These are phyloP conservation scores for Rhadina sibilatrix DNA, from an alignment of 2,113 vertebrate genomes.

Conservation along the genomic window DNA sequence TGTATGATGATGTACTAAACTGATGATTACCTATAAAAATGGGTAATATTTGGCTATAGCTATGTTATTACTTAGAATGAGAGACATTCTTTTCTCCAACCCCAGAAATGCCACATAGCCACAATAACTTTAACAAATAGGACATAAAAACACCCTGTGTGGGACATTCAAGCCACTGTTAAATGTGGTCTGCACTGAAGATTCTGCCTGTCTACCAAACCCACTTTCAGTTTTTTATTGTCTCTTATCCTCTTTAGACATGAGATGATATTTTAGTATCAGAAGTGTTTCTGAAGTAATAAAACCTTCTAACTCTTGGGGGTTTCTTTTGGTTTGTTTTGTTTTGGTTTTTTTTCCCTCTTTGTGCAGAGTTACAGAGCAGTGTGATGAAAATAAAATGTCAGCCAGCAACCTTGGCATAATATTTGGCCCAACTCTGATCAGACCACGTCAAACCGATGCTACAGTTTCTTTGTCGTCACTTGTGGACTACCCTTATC, in stretches of 20 bases:
- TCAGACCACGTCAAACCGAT: constrained; percentile 89
- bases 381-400: constrained; percentile 97
- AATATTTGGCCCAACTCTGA: constrained; percentile 95
- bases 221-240: background rate
- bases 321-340: background rate
- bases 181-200: background rate
- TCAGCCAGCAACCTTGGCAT: constrained; percentile 95
- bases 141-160: background rate
- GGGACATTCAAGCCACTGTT: background rate
- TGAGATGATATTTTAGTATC: background rate
- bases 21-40: background rate
- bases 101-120: background rate
- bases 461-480: constrained; percentile 92
- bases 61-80: background rate
- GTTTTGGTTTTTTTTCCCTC: rapidly evolving
- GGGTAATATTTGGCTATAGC: background rate
- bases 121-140: background rate
- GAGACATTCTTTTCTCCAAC: background rate
- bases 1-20: background rate
- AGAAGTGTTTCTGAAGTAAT: background rate
- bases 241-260: background rate
- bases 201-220: background rate
- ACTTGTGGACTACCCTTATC: constrained; percentile 93
- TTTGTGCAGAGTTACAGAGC: constrained; percentile 83
- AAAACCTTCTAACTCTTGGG: background rate